Base-by-base conservation (phyloP, 30 jellyfish, hydroid and myxozoan genomes). In the Aurelia aurita complex sp. Pacific region DNA sequence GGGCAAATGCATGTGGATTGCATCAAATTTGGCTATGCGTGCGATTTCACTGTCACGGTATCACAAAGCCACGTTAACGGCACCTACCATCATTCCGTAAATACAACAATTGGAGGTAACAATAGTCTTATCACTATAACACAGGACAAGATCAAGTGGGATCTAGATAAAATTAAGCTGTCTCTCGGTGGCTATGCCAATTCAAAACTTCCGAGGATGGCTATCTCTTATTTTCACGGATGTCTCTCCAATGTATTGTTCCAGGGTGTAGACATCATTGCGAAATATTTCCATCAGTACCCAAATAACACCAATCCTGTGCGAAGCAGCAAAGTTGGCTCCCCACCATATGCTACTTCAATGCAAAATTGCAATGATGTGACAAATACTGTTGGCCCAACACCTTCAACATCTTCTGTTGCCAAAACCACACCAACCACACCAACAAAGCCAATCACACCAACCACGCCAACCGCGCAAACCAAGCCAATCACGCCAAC, bases 251-350 rank as follows among this genome's bases (percentile, higher is more conserved):
- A 77, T 52, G 19, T 77, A 54, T 7, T 64, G 18, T 60, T 59
- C 53, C 23, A 77, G 43, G 87, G 87, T 2, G 67, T 35, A 1
- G 87, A 61, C 77, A 77, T 77, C 46, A 61, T 77, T 60, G 46
- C 52, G 0, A 64, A 13, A 11, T 77, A 77, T 18, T 77, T 61
- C 74, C 13, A 10, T 34, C 77, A 77, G 66, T 77, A 77, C 67
- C 87, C 87, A 11, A 35, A 59, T 29, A 60, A 77, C 74, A 61
- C 70, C 19, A 77, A 77, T 16, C 77, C 87, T 3, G 18, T 60
- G 17, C 63, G 77, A 0, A 78, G 87, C 33, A 77, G 57, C 57
- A 1, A 0, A 6, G 57, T 46, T 46, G 57, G 57, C 57, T 46
- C 57, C 57, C 57, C 57, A 0, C 57, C 57, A 46, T 46, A 5